Conservation (phyloP, 2,113 vertebrate species). For the Mohoua ochrocephala region DNA sequence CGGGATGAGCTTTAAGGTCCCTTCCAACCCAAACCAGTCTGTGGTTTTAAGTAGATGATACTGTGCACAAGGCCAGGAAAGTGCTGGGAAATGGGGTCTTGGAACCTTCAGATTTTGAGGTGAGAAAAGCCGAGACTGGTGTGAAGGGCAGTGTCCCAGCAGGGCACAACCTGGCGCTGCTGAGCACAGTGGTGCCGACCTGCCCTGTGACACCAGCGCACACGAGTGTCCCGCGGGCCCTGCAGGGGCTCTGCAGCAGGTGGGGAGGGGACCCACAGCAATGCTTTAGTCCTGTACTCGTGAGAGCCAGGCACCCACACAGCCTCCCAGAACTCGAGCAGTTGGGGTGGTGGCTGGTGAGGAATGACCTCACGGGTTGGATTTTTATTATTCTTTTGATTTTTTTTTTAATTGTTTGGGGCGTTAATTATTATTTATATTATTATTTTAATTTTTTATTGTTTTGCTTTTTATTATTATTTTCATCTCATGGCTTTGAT, state of each 20-base stretch:
- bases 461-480: not conserved
- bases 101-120: not conserved
- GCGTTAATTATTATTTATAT: not conserved
- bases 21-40: not conserved
- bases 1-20: rapidly evolving
- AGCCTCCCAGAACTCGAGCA: not conserved
- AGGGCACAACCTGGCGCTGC: not conserved
- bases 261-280: not conserved
- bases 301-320: not conserved
- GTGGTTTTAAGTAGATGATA: not conserved
- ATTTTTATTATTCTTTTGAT: not conserved
- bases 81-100: not conserved
- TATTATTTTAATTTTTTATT: not conserved
- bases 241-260: rapidly evolving
- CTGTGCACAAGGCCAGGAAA: not conserved
- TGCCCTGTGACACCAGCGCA: not conserved
- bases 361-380: not conserved
- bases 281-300: not conserved
- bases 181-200: not conserved
- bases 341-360: not conserved
- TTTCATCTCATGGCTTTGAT: not conserved
- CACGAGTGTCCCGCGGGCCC: rapidly evolving
- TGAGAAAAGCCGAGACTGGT: not conserved
- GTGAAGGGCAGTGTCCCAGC: not conserved
- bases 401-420: not conserved